phyloP scores from a whole-genome alignment of 2,113 vertebrate genomes.

The Tonatia bakeri region DNA sequence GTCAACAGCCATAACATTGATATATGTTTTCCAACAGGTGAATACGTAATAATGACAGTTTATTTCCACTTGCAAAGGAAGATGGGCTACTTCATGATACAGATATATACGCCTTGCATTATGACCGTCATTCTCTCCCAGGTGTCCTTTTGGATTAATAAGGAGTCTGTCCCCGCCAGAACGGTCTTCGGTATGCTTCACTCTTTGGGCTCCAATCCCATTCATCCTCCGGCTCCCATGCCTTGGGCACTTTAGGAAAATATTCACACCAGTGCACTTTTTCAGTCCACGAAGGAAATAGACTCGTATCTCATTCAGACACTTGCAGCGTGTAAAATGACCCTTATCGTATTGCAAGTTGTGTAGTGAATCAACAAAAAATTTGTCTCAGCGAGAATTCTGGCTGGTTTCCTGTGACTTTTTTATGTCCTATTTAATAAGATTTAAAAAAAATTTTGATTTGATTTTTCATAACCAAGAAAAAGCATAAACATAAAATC shows the following conservation, averaged over 20 bases:
- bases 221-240: conserved; percentile 44
- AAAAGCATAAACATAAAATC: neutral
- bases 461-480: neutral
- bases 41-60: conserved; percentile 98
- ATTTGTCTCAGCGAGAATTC: conserved; percentile 86
- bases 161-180: conserved; percentile 96
- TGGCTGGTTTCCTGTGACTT: conserved; percentile 78
- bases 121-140: conserved; percentile 98
- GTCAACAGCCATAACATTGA: conserved; percentile 65
- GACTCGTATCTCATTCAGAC: conserved; percentile 89
- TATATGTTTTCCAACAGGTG: conserved; percentile 85
- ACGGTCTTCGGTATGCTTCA: conserved; percentile 93
- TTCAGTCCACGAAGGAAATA: conserved; percentile 79
- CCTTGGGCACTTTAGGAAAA: conserved; percentile 71
- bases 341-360: conserved; percentile 82
- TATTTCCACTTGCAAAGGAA: conserved; percentile 98
- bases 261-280: conserved; percentile 72
- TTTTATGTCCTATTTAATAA: conserved; percentile 6
- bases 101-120: conserved; percentile 97
- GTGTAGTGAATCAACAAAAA: conserved; percentile 91
- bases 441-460: neutral
- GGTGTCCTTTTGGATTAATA: conserved; percentile 98
- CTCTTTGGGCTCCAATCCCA: conserved; percentile 14
- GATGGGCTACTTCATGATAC: conserved; percentile 99
- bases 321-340: conserved; percentile 87